Conservation (phyloP, 2,797 vertebrate genomes). For the Leuciscus waleckii region DNA sequence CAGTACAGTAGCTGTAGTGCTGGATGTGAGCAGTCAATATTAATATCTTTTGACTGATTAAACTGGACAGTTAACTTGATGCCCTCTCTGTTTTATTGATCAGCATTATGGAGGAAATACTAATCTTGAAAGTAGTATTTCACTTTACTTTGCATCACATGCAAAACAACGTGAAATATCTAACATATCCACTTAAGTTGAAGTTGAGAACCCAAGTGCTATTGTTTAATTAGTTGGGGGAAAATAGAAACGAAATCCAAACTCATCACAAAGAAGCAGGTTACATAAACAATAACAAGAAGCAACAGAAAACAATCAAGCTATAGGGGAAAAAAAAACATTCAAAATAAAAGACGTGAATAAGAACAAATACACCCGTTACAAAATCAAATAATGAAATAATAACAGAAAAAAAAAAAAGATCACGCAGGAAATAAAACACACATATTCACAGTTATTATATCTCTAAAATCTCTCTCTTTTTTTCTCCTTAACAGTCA, state of each 20-base stretch:
- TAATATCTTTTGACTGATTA: slow-evolving; percentile 15
- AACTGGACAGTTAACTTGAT: slow-evolving; percentile 20
- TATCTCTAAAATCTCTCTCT: too few species aligned
- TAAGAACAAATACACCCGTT: too few species aligned
- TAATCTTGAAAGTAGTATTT: not conserved
- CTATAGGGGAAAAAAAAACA: not conserved
- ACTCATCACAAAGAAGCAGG: not conserved
- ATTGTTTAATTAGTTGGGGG: not conserved
- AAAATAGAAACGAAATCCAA: too few species aligned
- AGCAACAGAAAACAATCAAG: not conserved
- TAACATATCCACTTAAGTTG: not conserved
- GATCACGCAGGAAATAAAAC: too few species aligned
- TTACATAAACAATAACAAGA: not conserved
- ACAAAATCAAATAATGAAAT: too few species aligned
- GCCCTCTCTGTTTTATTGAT: slow-evolving; percentile 4
- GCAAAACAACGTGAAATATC: not conserved
- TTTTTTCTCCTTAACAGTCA: too few species aligned
- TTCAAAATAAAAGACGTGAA: not conserved
- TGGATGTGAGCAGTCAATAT: not conserved
- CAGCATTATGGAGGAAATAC: not conserved
- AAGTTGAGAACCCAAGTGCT: not conserved
- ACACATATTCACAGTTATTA: too few species aligned
- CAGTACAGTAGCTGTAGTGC: not conserved
- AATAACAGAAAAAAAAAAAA: too few species aligned
- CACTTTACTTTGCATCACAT: not conserved